Evolutionary conservation across 2,888 invertebrate species (phyloP), one percentile per base, ranked within the genome.

Genomic region (Cantharis nigra): DNA sequence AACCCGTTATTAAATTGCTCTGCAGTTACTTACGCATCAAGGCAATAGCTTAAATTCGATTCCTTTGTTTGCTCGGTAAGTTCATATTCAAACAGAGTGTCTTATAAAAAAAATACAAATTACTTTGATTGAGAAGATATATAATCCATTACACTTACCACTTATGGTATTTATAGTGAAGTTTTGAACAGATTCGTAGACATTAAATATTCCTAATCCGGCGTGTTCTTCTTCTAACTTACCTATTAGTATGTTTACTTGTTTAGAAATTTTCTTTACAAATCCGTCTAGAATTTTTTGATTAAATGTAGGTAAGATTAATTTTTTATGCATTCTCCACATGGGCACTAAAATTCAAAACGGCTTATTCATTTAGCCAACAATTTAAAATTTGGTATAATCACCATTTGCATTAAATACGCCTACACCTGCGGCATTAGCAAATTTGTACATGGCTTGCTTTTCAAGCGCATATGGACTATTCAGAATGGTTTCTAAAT

Each of bases 241-340:
- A 2, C 90, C 81, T 0, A 88, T 84, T 79, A 94, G 84, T 69
- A 89, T 89, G 16, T 89, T 86, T 63, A 91, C 89, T 83, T 93
- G 92, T 80, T 91, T 89, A 14, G 90, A 91, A 83, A 93, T 92
- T 14, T 92, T 90, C 10, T 90, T 90, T 26, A 92, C 87, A 83
- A 92, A 93, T 69, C 91, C 90, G 78, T 92, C 90, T 33, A 93
- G 86, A 75, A 92, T 90, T 77, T 90, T 90, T 84, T 91, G 92
- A 84, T 93, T 92, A 84, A 93, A 93, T 14, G 92, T 90, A 0
- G 93, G 92, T 11, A 92, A 89, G 9, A 93, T 87, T 69, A 92
- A 85, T 80, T 91, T 91, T 11, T 93, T 87, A 77, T 93, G 90
- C 1, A 84, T 82, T 81, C 90, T 90, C 93, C 93, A 93, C 82